These are phyloP conservation scores for Panagrolaimus sp. DNA, from an alignment of 1,140 invertebrate genomes.

Conservation along the genomic window DNA sequence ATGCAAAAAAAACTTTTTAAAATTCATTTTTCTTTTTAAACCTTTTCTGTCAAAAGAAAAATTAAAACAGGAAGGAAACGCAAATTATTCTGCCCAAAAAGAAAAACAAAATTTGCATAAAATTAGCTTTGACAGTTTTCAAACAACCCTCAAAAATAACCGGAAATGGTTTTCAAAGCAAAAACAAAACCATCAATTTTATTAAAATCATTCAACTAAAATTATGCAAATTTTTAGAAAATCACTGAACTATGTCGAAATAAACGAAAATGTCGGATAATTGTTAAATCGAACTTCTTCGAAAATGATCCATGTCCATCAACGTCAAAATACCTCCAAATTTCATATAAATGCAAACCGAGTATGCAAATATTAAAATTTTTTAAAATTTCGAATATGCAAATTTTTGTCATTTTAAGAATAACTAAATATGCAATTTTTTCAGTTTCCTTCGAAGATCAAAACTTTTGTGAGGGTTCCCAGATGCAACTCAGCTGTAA, in stretches of 20 bases:
- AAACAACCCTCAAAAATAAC: too few species aligned
- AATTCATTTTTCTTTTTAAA: too few species aligned
- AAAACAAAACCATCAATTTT: too few species aligned
- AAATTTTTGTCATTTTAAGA: too few species aligned
- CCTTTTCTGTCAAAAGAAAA: too few species aligned
- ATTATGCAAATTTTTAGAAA: constrained; percentile 45
- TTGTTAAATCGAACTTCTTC: constrained; percentile 40
- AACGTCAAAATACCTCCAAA: constrained; percentile 47
- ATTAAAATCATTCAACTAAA: too few species aligned
- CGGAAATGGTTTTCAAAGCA: too few species aligned
- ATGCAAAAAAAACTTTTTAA: too few species aligned
- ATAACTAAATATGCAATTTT: background rate
- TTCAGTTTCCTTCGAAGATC: constrained; percentile 51
- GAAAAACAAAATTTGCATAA: too few species aligned
- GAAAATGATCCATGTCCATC: constrained; percentile 47
- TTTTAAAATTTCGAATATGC: background rate
- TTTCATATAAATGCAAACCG: constrained; percentile 50
- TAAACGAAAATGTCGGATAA: constrained; percentile 45
- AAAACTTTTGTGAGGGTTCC: constrained; percentile 48
- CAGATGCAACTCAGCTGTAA: constrained; percentile 39
- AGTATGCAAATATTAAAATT: constrained; percentile 22
- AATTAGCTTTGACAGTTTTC: too few species aligned
- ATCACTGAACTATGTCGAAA: constrained; percentile 41
- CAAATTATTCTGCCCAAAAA: too few species aligned
- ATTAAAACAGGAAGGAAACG: too few species aligned